Base-by-base conservation (phyloP, 1,140 invertebrate genomes). In the Charaxes varanes region DNA sequence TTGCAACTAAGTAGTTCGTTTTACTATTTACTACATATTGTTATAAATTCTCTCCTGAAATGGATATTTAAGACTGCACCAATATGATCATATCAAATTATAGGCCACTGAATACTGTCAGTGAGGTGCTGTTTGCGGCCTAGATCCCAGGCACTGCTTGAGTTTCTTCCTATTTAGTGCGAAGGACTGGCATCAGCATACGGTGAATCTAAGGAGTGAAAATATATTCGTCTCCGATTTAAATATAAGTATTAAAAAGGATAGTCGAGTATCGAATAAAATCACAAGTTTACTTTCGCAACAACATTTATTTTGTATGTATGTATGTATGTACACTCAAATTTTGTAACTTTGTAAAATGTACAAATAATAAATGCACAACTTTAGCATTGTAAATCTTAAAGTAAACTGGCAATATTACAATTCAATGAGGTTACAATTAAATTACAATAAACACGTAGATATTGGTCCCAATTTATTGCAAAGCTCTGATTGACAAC, bases 361-460 rank as follows among this genome's bases (percentile, higher is more conserved):
- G 73, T 78, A 81, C 76, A 78, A 78, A 74, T 74, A 78, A 74
- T 77, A 82, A 80, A 82, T 80, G 78, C 78, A 82, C 76, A 82
- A 82, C 78, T 73, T 82, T 74, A 82, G 78, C 72, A 79, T 79
- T 70, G 66, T 67, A 79, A 76, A 69, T 53, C 50, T 40, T 47
- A 55, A 58, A 43, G 42, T 32, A 46, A 48, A 48, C 30, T 37
- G 34, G 28, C 41, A 37, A 53, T 37, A 19, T 47, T 51, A 57
- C 53, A 35, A 47, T 22, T 61, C 51, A 54, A 58, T 31, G 28
- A 66, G 55, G 55, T 44, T 28, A 36, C 11, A 31, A 45, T 16
- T 51, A 44, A 42, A 45, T 54, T 38, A 49, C 38, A 46, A 41
- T 34, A 54, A 28, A 17, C 16, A 17, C 18, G 53, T 50, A 64